Evolutionary conservation across 37 sponge, comb jelly and placozoan genomes (phyloP).

Genomic region (Petrosia ficiformis): DNA sequence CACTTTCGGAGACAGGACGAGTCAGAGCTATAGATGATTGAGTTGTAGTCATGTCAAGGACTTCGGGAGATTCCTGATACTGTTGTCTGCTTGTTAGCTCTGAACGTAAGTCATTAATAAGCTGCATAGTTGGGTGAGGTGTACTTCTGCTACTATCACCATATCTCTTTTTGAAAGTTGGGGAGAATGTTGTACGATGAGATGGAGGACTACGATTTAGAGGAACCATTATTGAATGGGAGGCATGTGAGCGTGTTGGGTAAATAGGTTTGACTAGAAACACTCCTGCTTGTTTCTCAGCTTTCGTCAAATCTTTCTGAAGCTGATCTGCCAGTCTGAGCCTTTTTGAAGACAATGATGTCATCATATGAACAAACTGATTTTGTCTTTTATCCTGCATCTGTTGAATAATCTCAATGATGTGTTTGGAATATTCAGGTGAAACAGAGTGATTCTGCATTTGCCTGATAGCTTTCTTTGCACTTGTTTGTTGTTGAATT

Average conservation of each 20-base stretch:
- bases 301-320: slow-evolving; percentile 20
- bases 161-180: background rate
- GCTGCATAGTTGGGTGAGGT: slow-evolving; percentile 8
- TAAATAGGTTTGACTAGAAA: slow-evolving; percentile 65
- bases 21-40: background rate
- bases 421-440: background rate
- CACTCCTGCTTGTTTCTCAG: slow-evolving; percentile 28
- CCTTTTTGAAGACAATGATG: slow-evolving; percentile 16
- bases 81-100: too few relatives aligned
- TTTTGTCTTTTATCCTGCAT: slow-evolving; percentile 14
- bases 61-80: background rate
- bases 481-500: background rate
- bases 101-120: background rate
- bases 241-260: background rate
- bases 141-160: background rate
- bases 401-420: background rate
- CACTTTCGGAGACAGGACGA: background rate
- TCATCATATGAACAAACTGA: slow-evolving; percentile 19
- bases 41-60: background rate
- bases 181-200: background rate
- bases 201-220: slow-evolving; percentile 1
- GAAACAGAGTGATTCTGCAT: background rate
- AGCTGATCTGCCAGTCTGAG: slow-evolving; percentile 26
- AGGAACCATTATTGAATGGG: slow-evolving; percentile 18
- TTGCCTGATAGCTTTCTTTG: background rate